Percentiles rank a stretch among this genome's conserved stretches.
Evolutionary conservation across 2,113 vertebrate species (phyloP).

Genomic region (Pangasianodon hypophthalmus): DNA sequence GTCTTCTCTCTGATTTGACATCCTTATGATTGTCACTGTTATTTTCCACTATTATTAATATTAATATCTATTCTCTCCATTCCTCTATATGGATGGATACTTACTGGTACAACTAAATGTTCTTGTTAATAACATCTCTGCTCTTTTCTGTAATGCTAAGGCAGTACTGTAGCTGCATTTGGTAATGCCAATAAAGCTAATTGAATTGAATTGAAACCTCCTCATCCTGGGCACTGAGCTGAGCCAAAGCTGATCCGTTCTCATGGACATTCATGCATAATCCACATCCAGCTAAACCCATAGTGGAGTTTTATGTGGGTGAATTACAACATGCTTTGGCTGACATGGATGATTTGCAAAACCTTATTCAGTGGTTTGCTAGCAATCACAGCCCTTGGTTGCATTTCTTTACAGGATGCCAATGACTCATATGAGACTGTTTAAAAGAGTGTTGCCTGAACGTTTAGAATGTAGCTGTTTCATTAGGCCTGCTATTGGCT

Average conservation of each 20-base stretch:
- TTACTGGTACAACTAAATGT: background rate
- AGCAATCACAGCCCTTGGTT: background rate
- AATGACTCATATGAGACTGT: background rate
- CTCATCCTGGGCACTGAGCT: background rate
- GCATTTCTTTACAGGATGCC: background rate
- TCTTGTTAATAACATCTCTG: background rate
- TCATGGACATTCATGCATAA: background rate
- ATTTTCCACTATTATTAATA: too few relatives aligned
- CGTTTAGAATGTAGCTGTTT: background rate
- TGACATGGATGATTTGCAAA: background rate
- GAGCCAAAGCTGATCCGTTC: background rate
- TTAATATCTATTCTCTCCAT: background rate
- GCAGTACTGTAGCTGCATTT: background rate
- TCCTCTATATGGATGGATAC: background rate
- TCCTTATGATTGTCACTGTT: background rate
- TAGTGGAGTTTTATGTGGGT: background rate
- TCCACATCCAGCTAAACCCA: background rate
- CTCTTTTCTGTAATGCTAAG: background rate
- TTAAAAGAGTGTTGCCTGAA: background rate
- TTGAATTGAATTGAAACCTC: background rate
- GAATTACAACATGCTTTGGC: background rate
- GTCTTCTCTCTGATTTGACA: background rate
- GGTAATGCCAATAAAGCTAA: background rate
- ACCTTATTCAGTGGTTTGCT: background rate
- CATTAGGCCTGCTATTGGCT: too few relatives aligned